These are phyloP conservation scores for Pseudomyrmex gracilis DNA, from an alignment of 1,140 invertebrate species.

Conservation along the genomic window DNA sequence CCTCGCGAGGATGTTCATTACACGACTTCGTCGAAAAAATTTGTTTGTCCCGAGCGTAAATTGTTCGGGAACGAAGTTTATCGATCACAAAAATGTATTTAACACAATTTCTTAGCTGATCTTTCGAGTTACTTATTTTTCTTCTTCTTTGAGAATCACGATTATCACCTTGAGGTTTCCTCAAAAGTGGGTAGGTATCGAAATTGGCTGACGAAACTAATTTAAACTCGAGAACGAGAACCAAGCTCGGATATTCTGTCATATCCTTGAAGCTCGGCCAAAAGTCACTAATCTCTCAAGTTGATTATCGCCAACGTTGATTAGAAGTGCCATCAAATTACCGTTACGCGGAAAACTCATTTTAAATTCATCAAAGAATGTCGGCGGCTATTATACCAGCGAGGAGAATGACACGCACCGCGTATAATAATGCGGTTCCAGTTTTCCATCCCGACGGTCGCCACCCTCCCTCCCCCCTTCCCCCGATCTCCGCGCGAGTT, in stretches of 20 bases:
- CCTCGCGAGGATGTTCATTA: not conserved
- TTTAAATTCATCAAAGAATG: constrained; percentile 24
- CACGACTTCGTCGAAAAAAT: not conserved
- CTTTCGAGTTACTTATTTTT: not conserved
- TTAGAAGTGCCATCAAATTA: constrained; percentile 24
- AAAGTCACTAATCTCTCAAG: constrained; percentile 14
- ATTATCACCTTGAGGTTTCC: not conserved
- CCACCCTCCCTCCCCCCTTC: no score
- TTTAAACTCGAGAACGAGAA: constrained; percentile 3
- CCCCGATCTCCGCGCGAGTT: no score
- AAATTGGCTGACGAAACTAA: not conserved
- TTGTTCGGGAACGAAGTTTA: not conserved
- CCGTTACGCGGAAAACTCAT: not conserved
- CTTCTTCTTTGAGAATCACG: not conserved
- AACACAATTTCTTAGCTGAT: no score
- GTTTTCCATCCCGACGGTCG: constrained; percentile 6
- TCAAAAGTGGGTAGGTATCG: not conserved
- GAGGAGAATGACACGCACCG: not conserved
- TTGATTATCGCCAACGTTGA: not conserved
- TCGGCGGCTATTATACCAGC: not conserved
- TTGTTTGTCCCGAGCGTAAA: not conserved
- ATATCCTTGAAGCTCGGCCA: constrained; percentile 7
- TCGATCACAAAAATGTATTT: not conserved
- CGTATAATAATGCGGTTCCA: not conserved
- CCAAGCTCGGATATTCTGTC: not conserved